These are phyloP conservation scores for Centropristis striata DNA, from an alignment of 2,113 vertebrate species.

Conservation along the genomic window DNA sequence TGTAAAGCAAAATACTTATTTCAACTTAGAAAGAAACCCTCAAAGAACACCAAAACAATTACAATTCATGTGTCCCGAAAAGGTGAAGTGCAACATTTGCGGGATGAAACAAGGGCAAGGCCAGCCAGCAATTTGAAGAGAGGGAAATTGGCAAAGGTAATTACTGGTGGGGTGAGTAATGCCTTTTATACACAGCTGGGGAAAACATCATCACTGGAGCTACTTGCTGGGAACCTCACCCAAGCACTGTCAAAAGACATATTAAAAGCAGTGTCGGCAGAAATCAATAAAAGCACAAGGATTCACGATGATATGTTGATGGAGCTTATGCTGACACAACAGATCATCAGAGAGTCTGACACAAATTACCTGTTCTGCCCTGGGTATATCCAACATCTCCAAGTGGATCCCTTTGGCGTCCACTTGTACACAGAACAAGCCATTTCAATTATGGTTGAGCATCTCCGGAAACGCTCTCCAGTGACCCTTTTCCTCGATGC, in stretches of 20 bases:
- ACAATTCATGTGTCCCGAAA: no score
- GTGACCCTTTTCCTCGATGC: no score
- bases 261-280: no score
- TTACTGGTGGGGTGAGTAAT: neutral
- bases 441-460: neutral
- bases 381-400: neutral
- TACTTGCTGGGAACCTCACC: neutral
- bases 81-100: no score
- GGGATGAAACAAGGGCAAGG: neutral
- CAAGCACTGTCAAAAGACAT: no score
- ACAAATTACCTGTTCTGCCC: neutral
- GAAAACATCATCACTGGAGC: neutral
- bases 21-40: neutral
- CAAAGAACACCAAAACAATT: no score
- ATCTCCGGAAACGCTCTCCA: neutral
- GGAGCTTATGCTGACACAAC: neutral
- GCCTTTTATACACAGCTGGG: neutral
- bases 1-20: neutral
- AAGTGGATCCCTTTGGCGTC: neutral
- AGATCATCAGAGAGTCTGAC: neutral
- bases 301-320: neutral
- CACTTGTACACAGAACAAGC: neutral
- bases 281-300: no score
- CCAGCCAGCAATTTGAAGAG: no score
- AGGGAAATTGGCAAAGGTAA: neutral